Conservation (phyloP, 92 coral and sea anemone species). For the Bergia puertoricense region DNA sequence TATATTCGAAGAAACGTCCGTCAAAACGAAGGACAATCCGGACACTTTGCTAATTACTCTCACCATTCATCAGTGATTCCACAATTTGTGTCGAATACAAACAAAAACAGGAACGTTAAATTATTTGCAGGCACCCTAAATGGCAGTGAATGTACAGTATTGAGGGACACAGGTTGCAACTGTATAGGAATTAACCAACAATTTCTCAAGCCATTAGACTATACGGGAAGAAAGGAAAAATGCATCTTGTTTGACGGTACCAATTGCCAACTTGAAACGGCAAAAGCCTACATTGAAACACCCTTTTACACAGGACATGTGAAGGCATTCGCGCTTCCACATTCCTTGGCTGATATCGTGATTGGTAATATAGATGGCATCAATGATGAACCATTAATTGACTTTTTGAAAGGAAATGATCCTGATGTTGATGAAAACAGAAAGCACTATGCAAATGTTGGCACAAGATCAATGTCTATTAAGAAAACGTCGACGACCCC, state of each 20-base stretch:
- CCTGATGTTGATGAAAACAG: not conserved
- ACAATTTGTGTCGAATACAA: not conserved
- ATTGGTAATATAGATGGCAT: not conserved
- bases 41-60: not conserved
- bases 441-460: not conserved
- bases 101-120: not conserved
- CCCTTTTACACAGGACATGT: not conserved
- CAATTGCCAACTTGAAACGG: not conserved
- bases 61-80: not conserved
- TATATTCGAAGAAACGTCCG: not conserved
- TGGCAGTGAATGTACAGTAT: not conserved
- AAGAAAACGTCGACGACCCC: not conserved
- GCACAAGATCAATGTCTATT: not conserved
- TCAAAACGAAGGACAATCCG: not conserved
- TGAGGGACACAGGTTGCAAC: not conserved
- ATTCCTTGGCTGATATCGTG: not conserved
- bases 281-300: not conserved
- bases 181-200: not conserved
- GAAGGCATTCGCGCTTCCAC: not conserved
- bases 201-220: not conserved
- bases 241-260: not conserved
- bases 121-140: not conserved
- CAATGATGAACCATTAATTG: not conserved
- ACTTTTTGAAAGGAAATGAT: not conserved
- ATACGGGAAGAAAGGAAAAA: not conserved